Evolutionary conservation across 2,888 invertebrate genomes (phyloP).

Genomic region (Netelia virgata): DNA sequence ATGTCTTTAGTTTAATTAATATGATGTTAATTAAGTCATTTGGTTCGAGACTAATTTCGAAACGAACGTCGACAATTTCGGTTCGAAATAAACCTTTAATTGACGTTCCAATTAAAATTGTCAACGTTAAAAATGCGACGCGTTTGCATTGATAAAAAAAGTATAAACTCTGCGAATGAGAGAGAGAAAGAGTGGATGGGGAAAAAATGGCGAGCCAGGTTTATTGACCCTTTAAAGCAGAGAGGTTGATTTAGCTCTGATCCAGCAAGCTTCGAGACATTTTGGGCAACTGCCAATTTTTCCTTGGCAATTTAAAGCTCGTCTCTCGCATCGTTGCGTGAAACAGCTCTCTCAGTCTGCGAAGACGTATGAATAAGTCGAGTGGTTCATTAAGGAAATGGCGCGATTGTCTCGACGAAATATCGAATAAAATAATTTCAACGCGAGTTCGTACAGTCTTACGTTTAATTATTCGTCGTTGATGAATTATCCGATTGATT

Average conservation of each 20-base stretch:
- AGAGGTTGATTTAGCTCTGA: slow-evolving; percentile 43
- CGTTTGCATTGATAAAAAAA: slow-evolving; percentile 9
- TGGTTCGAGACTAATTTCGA: no score
- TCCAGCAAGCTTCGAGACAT: slow-evolving; percentile 45
- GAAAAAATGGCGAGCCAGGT: slow-evolving; percentile 42
- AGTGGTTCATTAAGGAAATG: slow-evolving; percentile 38
- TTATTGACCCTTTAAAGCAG: slow-evolving; percentile 70
- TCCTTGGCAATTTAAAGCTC: slow-evolving; percentile 51
- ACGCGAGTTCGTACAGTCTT: not conserved
- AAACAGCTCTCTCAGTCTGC: not conserved
- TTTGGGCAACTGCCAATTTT: slow-evolving; percentile 61
- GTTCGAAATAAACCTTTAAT: no score
- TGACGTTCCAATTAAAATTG: no score
- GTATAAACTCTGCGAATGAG: slow-evolving; percentile 7
- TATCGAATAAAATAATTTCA: slow-evolving; percentile 1
- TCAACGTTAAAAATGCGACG: not conserved
- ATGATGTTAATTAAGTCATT: no score
- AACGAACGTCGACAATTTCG: no score
- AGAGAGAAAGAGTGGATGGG: not conserved
- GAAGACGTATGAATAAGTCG: not conserved
- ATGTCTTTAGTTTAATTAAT: no score
- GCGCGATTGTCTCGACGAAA: not conserved
- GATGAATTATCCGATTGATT: not conserved
- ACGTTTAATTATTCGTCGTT: not conserved
- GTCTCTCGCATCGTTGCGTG: not conserved